Conservation (phyloP, 2,797 vertebrate genomes). For the Syngnathus rostellatus region DNA sequence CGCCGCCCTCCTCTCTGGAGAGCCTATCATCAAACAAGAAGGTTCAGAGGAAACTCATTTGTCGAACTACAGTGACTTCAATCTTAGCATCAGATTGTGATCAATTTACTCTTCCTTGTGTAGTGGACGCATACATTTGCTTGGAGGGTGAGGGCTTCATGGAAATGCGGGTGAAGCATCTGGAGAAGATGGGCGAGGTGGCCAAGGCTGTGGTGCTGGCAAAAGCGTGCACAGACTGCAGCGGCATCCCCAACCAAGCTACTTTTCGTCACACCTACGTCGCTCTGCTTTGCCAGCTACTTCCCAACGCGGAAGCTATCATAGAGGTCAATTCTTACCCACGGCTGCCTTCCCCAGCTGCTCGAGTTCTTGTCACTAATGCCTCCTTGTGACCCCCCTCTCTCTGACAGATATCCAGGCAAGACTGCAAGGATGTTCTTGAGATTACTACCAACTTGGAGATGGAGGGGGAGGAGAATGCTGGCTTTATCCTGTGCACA, state of each 20-base stretch:
- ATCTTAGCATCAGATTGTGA: neutral
- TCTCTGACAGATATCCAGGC: slow-evolving; percentile 81
- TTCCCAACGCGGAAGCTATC: slow-evolving; percentile 92
- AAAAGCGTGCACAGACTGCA: slow-evolving; percentile 85
- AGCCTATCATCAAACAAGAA: slow-evolving; percentile 81
- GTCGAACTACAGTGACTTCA: neutral
- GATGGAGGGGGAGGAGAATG: slow-evolving; percentile 89
- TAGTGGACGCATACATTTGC: slow-evolving; percentile 81
- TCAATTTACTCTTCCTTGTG: slow-evolving; percentile 10
- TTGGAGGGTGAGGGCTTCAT: slow-evolving; percentile 94
- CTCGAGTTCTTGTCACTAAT: neutral
- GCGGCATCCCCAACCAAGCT: slow-evolving; percentile 78
- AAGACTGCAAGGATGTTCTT: slow-evolving; percentile 91
- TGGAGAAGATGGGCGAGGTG: slow-evolving; percentile 91
- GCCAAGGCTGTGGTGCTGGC: slow-evolving; percentile 86
- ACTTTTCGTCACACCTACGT: slow-evolving; percentile 90
- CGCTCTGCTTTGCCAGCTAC: slow-evolving; percentile 85
- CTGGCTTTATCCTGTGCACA: slow-evolving; percentile 94
- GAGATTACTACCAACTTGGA: slow-evolving; percentile 96
- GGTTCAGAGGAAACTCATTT: slow-evolving; percentile 58
- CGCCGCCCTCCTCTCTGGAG: slow-evolving; percentile 81
- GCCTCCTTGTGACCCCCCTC: neutral
- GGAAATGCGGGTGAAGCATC: slow-evolving; percentile 94
- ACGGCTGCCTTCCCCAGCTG: too few species aligned
- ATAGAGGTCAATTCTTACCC: slow-evolving; percentile 74